A percentile compares a stretch with the other conserved stretches of the same genome.
Conservation (phyloP, 2,797 vertebrate genomes). For the Oreochromis grahami region DNA sequence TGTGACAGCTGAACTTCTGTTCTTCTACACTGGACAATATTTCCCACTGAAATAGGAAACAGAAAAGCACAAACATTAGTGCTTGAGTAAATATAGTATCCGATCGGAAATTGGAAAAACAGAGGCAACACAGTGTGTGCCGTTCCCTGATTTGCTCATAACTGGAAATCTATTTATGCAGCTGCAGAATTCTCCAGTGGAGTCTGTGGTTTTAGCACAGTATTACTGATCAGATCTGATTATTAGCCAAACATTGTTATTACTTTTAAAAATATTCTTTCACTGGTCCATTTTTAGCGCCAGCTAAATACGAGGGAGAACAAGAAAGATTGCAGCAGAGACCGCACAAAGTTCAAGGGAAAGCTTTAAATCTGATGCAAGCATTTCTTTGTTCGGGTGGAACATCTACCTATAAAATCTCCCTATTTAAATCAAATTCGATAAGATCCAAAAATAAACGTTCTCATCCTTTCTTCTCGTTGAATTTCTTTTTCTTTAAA, state of each 20-base stretch:
- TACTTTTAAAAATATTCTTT: conserved; percentile 42
- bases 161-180: conserved; percentile 35
- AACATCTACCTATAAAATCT: conserved; percentile 16
- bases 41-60: neutral
- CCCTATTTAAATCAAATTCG: neutral
- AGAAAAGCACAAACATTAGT: neutral
- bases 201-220: conserved; percentile 39
- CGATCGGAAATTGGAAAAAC: neutral
- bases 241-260: conserved; percentile 40
- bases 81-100: neutral
- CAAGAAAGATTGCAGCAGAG: neutral
- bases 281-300: conserved; percentile 15
- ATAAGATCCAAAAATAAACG: neutral
- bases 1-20: neutral
- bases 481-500: neutral
- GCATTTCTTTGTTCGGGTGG: conserved; percentile 28
- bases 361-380: neutral
- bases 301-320: conserved; percentile 19
- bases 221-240: conserved; percentile 39
- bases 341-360: neutral
- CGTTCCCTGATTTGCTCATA: neutral
- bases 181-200: conserved; percentile 32
- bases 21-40: neutral
- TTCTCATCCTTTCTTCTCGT: neutral
- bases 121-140: neutral